These are phyloP conservation scores for Turdus rufiventris DNA, from an alignment of 2,113 vertebrate species.

Conservation along the genomic window DNA sequence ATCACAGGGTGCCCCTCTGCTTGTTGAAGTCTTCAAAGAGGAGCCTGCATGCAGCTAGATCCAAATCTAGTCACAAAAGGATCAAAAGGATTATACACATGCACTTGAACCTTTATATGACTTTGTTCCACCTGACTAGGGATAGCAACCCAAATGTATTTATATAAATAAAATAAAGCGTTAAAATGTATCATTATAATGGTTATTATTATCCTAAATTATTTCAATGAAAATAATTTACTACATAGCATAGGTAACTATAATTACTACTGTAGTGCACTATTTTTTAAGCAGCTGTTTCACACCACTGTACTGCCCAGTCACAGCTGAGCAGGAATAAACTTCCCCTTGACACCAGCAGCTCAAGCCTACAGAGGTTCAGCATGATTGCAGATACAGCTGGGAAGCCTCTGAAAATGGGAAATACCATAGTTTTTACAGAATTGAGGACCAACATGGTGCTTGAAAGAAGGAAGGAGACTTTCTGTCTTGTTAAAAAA, in stretches of 20 bases:
- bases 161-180: not conserved
- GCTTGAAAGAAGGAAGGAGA: not conserved
- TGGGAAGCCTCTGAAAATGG: not conserved
- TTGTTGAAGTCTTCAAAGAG: not conserved
- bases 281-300: not conserved
- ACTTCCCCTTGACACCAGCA: not conserved
- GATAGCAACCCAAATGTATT: not conserved
- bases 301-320: not conserved
- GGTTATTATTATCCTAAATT: not conserved
- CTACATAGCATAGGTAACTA: not conserved
- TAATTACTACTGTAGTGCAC: not conserved
- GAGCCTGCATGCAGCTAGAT: not conserved
- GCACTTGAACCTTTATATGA: not conserved
- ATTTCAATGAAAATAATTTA: not conserved
- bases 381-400: fast-evolving
- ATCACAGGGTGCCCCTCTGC: not conserved
- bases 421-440: not conserved
- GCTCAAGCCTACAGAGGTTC: not conserved
- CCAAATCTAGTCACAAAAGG: not conserved
- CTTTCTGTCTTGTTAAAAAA: not conserved
- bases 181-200: not conserved
- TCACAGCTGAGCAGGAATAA: not conserved
- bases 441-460: not conserved
- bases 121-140: not conserved
- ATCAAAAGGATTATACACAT: not conserved